Base-by-base conservation (phyloP, 2,888 invertebrate species). In the Silvanus unidentatus region DNA sequence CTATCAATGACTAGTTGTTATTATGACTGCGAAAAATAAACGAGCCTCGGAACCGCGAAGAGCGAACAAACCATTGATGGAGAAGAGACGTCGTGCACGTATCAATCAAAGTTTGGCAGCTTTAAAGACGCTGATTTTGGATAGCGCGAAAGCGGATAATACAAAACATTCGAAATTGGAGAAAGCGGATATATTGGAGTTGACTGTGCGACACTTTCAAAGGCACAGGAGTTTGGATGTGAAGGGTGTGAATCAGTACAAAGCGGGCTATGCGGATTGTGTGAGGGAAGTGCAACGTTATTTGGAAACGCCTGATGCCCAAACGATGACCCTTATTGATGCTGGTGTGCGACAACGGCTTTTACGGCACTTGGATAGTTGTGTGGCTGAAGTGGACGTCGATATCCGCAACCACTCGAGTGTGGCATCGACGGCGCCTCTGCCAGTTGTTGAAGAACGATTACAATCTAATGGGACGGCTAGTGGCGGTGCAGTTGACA, bases 171-270 rank as follows among this genome's bases (percentile, higher is more conserved):
- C 86, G 49, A 90, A 89, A 71, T 74, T 89, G 68, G 89, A 90
- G 71, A 90, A 90, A 68, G 86, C 87, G 2, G 90, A 90, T 70
- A 89, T 90, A 57, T 71, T 90, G 50, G 90, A 90, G 70, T 76
- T 89, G 67, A 88, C 89, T 1, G 89, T 90, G 40, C 76, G 87
- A 46, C 88, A 89, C 69, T 79, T 91, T 54, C 88, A 88, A 67
- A 71, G 83, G 54, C 85, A 86, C 64, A 77, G 85, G 52, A 81
- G 82, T 53, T 70, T 84, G 28, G 81, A 82, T 53, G 78, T 77
- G 54, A 78, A 78, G 44, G 74, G 76, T 64, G 69, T 79, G 49
- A 79, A 77, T 68, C 82, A 81, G 68, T 82, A 81, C 69, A 77
- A 79, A 55, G 79, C 81, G 15, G 82, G 83, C 8, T 83, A 81